Conservation (phyloP, 1,140 invertebrate genomes). For the Cotesia typhae region DNA sequence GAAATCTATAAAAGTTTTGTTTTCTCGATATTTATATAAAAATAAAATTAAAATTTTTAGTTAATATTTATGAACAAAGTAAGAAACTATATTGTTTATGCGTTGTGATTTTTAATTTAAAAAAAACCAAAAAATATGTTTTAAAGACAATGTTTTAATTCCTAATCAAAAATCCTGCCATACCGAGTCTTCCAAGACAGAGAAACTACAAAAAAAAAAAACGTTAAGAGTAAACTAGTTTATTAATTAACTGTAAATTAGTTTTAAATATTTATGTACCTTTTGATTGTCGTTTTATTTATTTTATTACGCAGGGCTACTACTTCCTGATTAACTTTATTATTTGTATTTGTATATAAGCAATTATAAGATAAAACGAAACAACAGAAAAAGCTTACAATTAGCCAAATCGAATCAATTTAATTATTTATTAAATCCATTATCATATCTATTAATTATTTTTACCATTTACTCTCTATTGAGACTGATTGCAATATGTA, state of each 20-base stretch:
- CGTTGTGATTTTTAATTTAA: neutral
- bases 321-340: neutral
- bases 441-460: neutral
- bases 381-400: neutral
- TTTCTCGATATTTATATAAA: neutral
- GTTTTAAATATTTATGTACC: slow-evolving; percentile 49
- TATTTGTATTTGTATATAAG: neutral
- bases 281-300: slow-evolving; percentile 50
- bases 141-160: slow-evolving; percentile 43
- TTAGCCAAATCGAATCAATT: neutral
- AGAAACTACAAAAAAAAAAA: slow-evolving; percentile 45
- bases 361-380: neutral
- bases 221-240: slow-evolving; percentile 45
- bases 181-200: slow-evolving; percentile 59
- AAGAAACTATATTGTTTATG: neutral
- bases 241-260: slow-evolving; percentile 43
- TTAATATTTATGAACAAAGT: neutral
- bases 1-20: neutral
- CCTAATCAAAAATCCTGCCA: slow-evolving; percentile 59
- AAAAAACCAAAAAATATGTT: slow-evolving; percentile 19
- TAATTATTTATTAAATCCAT: neutral
- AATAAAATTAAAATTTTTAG: neutral
- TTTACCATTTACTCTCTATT: slow-evolving; percentile 6
- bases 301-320: slow-evolving; percentile 37
- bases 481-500: slow-evolving; percentile 6